Base-by-base conservation (phyloP, 2,797 vertebrate genomes). In the Microchirus variegatus region DNA sequence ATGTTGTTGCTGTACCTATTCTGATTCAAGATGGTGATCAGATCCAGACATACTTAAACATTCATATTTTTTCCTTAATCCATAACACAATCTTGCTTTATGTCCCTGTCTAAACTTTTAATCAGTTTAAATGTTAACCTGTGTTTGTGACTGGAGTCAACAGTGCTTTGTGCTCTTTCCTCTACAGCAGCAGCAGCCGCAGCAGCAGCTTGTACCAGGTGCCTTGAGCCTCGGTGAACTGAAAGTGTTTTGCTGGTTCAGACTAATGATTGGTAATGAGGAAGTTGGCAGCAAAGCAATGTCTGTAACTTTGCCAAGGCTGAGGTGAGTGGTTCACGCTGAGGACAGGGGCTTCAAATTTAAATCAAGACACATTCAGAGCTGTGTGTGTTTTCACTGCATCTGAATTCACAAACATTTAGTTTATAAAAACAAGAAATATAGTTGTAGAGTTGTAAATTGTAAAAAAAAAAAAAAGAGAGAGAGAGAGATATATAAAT, bases 71-170 rank as follows among this genome's bases (percentile, higher is more conserved):
- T 51, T 13, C 10, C 7, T 40, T 31, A 26, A 38, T 47, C 15
- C 14, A 19, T 46, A 26, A 45, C 6, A 49, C 37, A 41, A 17
- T 67, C 63, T 40, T 7, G 18, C 26, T 73, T 65, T n/a, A 26
- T 60, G 15, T 18, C 9, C 59, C 48, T 59, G 48, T 42, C 56
- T 60, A 60, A 86, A 70, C 77, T 61, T 53, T 66, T 86, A 83
- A 87, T 88, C 85, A 79, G 57, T 81, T 81, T 80, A 80, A 82
- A 80, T 75, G 78, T 81, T 82, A 53, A 82, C 82, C 75, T 83
- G 75, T 55, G 9, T 72, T 64, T 76, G 55, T 58, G 56, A 72
- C 15, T 80, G 82, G 65, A 53, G 59, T 58, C 57, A 10, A 63
- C 6, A 4, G 5, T 22, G 73, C 70, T 69, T 36, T 4, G 46